A percentile compares a stretch with the other conserved stretches of the same genome.
These are phyloP conservation scores for Gymnocypris eckloni DNA, from an alignment of 2,797 vertebrate genomes.

Conservation along the genomic window DNA sequence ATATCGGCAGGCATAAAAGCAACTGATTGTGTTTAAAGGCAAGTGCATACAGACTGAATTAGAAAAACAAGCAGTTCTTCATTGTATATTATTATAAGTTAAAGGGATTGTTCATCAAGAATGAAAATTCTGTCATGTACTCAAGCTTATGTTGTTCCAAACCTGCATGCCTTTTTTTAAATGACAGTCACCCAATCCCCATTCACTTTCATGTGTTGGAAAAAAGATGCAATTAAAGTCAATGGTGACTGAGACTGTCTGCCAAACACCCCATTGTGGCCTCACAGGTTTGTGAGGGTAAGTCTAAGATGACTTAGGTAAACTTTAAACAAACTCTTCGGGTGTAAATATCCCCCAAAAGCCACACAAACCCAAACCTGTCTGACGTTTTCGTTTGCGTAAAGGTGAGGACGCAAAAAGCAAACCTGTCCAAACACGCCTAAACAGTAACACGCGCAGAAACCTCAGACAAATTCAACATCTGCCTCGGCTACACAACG, in stretches of 20 bases:
- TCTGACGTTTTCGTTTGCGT: background rate
- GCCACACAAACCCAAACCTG: background rate
- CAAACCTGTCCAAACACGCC: conserved; percentile 50
- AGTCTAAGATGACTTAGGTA: background rate
- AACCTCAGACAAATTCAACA: background rate
- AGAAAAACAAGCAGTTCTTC: conserved; percentile 3
- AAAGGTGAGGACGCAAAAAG: background rate
- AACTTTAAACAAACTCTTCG: background rate
- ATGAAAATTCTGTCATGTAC: background rate
- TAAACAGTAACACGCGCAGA: background rate
- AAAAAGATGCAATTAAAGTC: background rate
- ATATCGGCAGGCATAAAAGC: background rate
- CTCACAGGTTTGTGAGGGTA: background rate
- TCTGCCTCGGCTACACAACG: background rate
- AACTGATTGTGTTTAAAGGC: background rate
- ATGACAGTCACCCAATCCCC: background rate
- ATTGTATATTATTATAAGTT: background rate
- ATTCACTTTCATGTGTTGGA: background rate
- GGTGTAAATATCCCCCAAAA: background rate
- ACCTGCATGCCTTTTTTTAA: background rate
- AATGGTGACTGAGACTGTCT: background rate
- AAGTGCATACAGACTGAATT: background rate
- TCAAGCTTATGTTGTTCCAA: background rate
- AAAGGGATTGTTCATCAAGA: background rate
- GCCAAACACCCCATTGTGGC: background rate